Conservation (phyloP, 2,113 vertebrate genomes). For the Cettia cetti region DNA sequence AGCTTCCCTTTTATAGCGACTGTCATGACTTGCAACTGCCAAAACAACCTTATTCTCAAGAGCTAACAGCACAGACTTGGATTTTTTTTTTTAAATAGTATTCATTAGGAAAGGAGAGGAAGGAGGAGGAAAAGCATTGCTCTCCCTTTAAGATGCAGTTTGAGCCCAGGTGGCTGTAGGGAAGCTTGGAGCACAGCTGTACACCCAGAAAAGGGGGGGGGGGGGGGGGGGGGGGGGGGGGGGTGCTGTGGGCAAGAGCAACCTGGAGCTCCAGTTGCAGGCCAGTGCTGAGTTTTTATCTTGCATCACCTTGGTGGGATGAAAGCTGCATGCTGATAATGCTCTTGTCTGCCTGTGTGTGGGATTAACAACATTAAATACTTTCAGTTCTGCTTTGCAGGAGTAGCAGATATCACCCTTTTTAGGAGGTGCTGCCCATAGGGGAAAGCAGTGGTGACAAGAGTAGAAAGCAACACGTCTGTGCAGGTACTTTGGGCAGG, state of each 20-base stretch:
- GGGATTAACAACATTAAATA: not conserved
- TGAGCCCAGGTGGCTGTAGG: conserved; percentile 26
- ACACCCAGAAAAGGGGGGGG: not conserved
- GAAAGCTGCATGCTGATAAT: not conserved
- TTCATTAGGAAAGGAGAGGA: not conserved
- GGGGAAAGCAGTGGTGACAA: not conserved
- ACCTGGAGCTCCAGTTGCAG: not conserved
- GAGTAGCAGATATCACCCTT: not conserved
- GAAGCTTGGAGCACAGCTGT: conserved; percentile 13
- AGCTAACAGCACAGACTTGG: not conserved
- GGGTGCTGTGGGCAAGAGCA: not conserved
- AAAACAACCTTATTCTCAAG: conserved; percentile 16
- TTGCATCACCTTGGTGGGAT: not conserved
- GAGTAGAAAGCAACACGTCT: not conserved
- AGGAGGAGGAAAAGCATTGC: not conserved
- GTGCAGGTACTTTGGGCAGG: not conserved
- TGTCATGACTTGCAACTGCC: not conserved
- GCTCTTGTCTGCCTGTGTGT: not conserved
- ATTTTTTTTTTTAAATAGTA: not conserved
- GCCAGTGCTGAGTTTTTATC: not conserved
- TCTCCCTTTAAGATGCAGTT: not conserved
- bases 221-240: not conserved
- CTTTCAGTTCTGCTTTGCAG: not conserved
- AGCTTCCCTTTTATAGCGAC: not conserved
- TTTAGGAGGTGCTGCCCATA: not conserved